Evolutionary conservation across 1,140 invertebrate genomes (phyloP).

Genomic region (Heliconius nattereri): DNA sequence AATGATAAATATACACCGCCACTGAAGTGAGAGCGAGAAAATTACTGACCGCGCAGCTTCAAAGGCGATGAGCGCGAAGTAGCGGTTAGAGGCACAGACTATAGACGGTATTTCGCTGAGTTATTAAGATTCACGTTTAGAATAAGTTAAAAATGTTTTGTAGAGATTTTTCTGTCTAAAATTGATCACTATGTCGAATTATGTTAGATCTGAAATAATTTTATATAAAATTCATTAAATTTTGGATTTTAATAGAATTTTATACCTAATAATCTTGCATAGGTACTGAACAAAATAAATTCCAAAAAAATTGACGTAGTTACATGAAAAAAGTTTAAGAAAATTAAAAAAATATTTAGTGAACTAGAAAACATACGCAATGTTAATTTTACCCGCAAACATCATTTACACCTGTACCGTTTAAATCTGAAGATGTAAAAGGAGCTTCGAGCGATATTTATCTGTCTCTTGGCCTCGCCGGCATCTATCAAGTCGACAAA

Average conservation of each 20-base stretch:
- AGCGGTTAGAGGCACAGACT: constrained; percentile 16
- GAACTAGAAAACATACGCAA: background rate
- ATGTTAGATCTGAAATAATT: no score
- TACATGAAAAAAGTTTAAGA: no score
- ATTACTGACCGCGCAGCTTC: constrained; percentile 56
- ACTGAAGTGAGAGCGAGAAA: constrained; percentile 41
- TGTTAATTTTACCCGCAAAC: background rate
- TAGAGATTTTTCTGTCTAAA: background rate
- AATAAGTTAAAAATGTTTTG: background rate
- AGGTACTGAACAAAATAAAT: no score
- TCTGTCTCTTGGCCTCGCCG: constrained; percentile 63
- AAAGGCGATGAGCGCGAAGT: constrained; percentile 54
- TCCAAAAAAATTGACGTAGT: no score
- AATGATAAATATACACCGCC: constrained; percentile 35
- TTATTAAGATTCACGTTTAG: background rate
- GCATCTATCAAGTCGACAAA: constrained; percentile 52
- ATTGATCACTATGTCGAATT: background rate
- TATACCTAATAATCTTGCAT: no score
- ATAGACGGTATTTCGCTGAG: background rate
- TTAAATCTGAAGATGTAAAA: constrained; percentile 41
- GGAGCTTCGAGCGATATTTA: constrained; percentile 58
- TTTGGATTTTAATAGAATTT: no score
- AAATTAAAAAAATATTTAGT: background rate
- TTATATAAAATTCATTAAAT: no score
- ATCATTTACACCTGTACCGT: constrained; percentile 21